phyloP scores from a whole-genome alignment of 2,888 invertebrate genomes.

The Fragum whitleyi region DNA sequence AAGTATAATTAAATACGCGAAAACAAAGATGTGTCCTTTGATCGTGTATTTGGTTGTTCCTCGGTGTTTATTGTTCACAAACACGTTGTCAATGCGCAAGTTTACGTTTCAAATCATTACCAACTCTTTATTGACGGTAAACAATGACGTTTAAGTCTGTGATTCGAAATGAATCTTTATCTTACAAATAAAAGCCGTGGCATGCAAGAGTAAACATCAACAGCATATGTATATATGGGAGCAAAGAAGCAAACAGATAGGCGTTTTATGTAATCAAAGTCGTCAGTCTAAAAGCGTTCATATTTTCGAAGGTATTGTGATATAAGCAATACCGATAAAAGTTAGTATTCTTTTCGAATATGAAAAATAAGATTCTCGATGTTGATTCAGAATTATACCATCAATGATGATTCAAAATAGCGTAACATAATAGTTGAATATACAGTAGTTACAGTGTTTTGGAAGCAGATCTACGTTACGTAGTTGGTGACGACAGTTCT shows the following conservation, averaged over 20 bases:
- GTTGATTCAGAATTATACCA: too few species aligned
- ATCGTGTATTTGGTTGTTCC: conserved; percentile 8
- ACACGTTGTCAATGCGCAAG: conserved; percentile 34
- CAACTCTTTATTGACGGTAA: conserved; percentile 9
- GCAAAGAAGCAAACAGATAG: too few species aligned
- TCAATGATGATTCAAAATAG: too few species aligned
- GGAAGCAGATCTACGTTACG: background rate
- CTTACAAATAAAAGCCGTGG: background rate
- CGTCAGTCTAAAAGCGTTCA: too few species aligned
- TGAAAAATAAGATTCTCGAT: too few species aligned
- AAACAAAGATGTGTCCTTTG: conserved; percentile 51
- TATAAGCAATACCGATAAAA: too few species aligned
- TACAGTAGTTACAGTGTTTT: background rate
- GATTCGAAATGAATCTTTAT: background rate
- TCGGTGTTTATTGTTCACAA: conserved; percentile 28
- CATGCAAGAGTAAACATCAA: too few species aligned
- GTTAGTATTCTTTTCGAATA: too few species aligned
- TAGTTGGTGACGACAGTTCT: background rate
- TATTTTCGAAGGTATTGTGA: too few species aligned
- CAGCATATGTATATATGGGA: too few species aligned
- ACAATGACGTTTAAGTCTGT: conserved; percentile 11
- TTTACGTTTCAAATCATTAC: conserved; percentile 30
- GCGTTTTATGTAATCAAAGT: too few species aligned
- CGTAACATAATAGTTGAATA: background rate
- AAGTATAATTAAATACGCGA: conserved; percentile 55